Percentiles rank a stretch among this genome's conserved stretches.
phyloP scores from a whole-genome alignment of 1,140 invertebrate genomes.

The Ditylenchus dipsaci region DNA sequence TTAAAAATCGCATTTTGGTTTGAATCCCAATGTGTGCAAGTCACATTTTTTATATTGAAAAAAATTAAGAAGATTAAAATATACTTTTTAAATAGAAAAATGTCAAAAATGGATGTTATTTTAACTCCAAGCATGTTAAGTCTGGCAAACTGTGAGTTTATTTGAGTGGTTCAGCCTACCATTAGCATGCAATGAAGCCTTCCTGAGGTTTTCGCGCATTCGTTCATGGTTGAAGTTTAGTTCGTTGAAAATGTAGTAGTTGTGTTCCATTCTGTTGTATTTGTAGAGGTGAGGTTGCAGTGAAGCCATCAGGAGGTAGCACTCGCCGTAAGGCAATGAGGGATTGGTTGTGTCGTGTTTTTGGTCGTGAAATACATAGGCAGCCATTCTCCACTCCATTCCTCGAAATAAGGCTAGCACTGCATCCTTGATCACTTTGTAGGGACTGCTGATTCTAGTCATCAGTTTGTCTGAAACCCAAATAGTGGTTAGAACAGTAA shows the following conservation, averaged over 20 bases:
- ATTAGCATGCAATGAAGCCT: slow-evolving; percentile 39
- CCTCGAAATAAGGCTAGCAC: slow-evolving; percentile 67
- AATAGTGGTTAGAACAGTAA: too few relatives aligned
- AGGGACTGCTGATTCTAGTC: slow-evolving; percentile 78
- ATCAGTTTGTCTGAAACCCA: slow-evolving; percentile 68
- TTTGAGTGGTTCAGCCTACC: slow-evolving; percentile 20
- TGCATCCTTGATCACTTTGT: slow-evolving; percentile 69
- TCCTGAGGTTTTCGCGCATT: slow-evolving; percentile 33
- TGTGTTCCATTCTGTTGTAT: slow-evolving; percentile 36
- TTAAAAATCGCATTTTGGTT: too few relatives aligned
- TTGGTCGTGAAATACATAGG: slow-evolving; percentile 64
- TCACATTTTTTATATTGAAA: too few relatives aligned
- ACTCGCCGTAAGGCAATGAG: slow-evolving; percentile 49
- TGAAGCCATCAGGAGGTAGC: slow-evolving; percentile 51
- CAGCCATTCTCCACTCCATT: slow-evolving; percentile 66
- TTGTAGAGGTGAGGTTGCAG: slow-evolving; percentile 31
- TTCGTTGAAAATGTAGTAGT: slow-evolving; percentile 40
- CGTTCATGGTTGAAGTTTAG: slow-evolving; percentile 19
- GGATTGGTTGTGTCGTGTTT: slow-evolving; percentile 23
- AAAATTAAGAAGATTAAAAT: too few relatives aligned
- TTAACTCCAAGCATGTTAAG: too few relatives aligned
- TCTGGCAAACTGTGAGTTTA: background rate
- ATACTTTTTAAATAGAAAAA: too few relatives aligned
- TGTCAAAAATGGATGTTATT: too few relatives aligned
- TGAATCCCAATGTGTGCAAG: too few relatives aligned